These are phyloP conservation scores for Eutolmus rufibarbis DNA, from an alignment of 2,888 invertebrate species.

Conservation along the genomic window DNA sequence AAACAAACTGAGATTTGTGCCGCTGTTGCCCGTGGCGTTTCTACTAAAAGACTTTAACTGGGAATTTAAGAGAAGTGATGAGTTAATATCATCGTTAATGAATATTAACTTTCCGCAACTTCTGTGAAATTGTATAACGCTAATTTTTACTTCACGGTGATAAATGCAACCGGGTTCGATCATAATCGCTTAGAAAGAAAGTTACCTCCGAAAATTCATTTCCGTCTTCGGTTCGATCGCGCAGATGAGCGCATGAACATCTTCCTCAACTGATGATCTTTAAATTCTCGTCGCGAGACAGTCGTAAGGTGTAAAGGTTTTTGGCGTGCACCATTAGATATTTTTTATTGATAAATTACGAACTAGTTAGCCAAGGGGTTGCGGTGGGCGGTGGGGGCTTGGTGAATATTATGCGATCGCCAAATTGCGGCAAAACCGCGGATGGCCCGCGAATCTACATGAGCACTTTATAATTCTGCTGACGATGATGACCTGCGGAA, in stretches of 20 bases:
- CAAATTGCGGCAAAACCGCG: neutral
- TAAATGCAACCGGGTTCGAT: neutral
- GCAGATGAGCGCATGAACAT: neutral
- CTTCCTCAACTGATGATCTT: conserved; percentile 16
- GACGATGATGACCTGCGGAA: neutral
- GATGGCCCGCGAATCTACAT: neutral
- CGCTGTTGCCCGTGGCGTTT: neutral
- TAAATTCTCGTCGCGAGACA: neutral
- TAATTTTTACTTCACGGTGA: neutral
- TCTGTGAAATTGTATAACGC: neutral
- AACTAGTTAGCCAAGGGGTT: neutral
- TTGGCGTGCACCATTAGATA: neutral
- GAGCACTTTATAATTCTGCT: neutral
- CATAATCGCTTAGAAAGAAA: neutral
- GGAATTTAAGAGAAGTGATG: neutral
- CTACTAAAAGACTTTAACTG: neutral
- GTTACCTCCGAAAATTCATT: neutral
- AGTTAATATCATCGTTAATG: neutral
- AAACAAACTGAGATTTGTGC: neutral
- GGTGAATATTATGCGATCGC: neutral
- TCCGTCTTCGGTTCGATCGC: neutral
- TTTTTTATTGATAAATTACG: neutral
- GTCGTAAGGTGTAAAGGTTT: neutral
- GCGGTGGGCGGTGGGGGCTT: neutral
- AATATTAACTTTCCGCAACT: neutral